phyloP scores from a whole-genome alignment of 2,113 vertebrate species.

The Eurystomus gularis region DNA sequence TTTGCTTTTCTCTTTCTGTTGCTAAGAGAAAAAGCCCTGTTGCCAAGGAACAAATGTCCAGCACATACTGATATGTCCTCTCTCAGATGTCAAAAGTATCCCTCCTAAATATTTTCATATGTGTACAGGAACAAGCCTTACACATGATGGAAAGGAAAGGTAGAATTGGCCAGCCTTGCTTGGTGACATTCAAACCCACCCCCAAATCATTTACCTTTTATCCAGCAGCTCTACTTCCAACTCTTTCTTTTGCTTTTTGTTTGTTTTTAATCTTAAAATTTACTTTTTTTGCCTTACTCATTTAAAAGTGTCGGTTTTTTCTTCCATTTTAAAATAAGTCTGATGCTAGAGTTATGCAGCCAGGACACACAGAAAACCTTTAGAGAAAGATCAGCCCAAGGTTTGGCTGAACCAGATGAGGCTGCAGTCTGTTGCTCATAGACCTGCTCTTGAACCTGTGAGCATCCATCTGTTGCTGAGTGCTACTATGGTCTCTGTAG shows the following conservation, averaged over 20 bases:
- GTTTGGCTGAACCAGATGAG: background rate
- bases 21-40: conserved; percentile 64
- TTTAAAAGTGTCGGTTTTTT: background rate
- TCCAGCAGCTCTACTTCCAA: background rate
- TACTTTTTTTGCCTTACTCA: background rate
- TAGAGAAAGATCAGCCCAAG: background rate
- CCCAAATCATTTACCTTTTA: background rate
- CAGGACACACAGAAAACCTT: background rate
- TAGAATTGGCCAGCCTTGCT: background rate
- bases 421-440: background rate
- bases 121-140: background rate
- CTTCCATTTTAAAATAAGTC: background rate
- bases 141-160: background rate
- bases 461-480: background rate
- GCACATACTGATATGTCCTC: background rate
- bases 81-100: conserved; percentile 47
- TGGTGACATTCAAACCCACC: background rate
- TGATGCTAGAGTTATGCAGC: accelerated
- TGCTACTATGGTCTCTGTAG: accelerated
- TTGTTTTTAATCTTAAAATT: background rate
- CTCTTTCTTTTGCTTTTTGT: background rate
- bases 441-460: background rate
- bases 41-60: conserved; percentile 67
- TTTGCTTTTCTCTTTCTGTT: conserved; percentile 59
- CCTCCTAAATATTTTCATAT: conserved; percentile 10